Evolutionary conservation across 2,888 invertebrate genomes (phyloP).

Genomic region (Eumacrocentrus americanus): DNA sequence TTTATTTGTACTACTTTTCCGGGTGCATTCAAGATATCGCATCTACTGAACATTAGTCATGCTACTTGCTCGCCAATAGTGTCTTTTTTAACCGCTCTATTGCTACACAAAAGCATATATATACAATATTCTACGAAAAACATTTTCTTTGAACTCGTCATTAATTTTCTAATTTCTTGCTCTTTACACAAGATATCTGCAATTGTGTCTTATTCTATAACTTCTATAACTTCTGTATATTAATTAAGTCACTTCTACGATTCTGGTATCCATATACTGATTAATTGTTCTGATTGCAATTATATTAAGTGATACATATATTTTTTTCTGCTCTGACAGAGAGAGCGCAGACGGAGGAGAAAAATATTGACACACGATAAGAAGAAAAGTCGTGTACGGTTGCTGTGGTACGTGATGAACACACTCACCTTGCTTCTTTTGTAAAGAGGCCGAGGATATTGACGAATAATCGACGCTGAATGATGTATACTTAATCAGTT

Average conservation of each 20-base stretch:
- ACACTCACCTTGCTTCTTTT: background rate
- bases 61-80: conserved; percentile 8
- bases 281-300: background rate
- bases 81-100: background rate
- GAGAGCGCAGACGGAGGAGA: background rate
- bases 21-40: conserved; percentile 9
- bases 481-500: background rate
- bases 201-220: background rate
- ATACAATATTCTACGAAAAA: background rate
- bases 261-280: background rate
- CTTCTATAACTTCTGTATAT: background rate
- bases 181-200: too few relatives aligned
- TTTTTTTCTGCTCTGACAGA: too few relatives aligned
- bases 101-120: background rate
- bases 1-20: conserved; percentile 11
- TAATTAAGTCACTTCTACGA: background rate
- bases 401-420: background rate
- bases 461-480: background rate
- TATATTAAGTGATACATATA: background rate
- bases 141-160: background rate
- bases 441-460: conserved; percentile 8
- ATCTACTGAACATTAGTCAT: conserved; percentile 11
- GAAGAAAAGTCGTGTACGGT: background rate
- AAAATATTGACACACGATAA: conserved; percentile 23
- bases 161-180: background rate